Base-by-base conservation (phyloP, 2,888 invertebrate species). In the Eurytoma adleriae region DNA sequence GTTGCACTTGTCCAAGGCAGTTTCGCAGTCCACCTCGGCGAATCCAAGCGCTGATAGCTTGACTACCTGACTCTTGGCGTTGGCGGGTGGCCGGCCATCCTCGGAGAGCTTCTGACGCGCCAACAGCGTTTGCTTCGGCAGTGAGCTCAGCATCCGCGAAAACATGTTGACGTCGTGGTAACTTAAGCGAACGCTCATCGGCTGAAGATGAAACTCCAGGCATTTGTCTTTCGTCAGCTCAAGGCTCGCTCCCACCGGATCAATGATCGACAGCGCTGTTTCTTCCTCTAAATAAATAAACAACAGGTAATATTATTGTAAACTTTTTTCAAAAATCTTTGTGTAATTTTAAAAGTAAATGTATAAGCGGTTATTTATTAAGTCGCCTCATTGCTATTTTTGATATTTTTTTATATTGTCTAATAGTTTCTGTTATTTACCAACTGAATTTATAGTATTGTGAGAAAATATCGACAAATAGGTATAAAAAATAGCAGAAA, bases 81-180 rank as follows among this genome's bases (percentile, higher is more conserved):
- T 88, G 0, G 87, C 85, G 2, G 87, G 86, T 12, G 85, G 83
- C n/a, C 66, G 16, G 10, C 62, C 79, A 10, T 76, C 71, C 7
- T 76, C 52, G 1, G 78, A 84, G 24, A 73, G 70, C 48, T 90
- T 86, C 62, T 91, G 92, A 50, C 91, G 91, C 0, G 94, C 94
- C 68, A 93, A 92, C 54, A 94, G 89, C 24, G 95, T 94, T 89
- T 98, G 98, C 85, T 94, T 94, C 0, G 98, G 97, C 84, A 98
- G 91, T 0, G 97, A 96, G 85, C 96, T 95, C 82, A 98, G 91
- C 93, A 99, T 98, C 86, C 96, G 93, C 40, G 95, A 92, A 89
- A 99, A 98, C 94, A 99, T 96, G 80, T 96, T 94, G 91, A 98
- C 95, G 91, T 99, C 98, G 89, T 97, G 95, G 89, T 98, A 99